A percentile compares a stretch with the other conserved stretches of the same genome.
These are phyloP conservation scores for Dicaeum eximium DNA, from an alignment of 2,113 vertebrate species.

Conservation along the genomic window DNA sequence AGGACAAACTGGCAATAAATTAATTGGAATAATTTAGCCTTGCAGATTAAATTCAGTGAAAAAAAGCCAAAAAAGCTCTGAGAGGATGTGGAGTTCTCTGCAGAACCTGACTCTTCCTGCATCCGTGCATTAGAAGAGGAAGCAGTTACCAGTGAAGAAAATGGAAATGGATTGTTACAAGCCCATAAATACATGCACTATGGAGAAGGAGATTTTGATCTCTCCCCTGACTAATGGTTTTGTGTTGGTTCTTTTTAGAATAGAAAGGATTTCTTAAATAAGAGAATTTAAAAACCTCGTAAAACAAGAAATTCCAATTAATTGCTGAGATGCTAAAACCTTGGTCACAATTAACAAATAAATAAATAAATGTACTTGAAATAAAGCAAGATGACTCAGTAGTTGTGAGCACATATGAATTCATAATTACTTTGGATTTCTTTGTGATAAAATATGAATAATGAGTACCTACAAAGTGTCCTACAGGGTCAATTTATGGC, in stretches of 20 bases:
- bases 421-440: not conserved
- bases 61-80: not conserved
- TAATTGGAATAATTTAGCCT: not conserved
- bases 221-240: not conserved
- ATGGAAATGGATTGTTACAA: not conserved
- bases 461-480: not conserved
- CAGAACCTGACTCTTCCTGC: not conserved
- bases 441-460: not conserved
- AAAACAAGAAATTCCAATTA: not conserved
- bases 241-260: not conserved
- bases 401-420: not conserved
- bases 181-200: not conserved
- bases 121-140: not conserved
- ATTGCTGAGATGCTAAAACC: not conserved
- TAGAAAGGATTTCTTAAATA: not conserved
- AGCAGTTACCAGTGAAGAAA: not conserved
- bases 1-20: not conserved
- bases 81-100: not conserved
- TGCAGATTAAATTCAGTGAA: not conserved
- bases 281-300: not conserved
- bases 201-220: not conserved
- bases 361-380: not conserved
- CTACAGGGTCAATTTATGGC: not conserved
- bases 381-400: not conserved
- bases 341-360: not conserved